Base-by-base conservation (phyloP, 2,797 vertebrate genomes). In the Molossus molossus region DNA sequence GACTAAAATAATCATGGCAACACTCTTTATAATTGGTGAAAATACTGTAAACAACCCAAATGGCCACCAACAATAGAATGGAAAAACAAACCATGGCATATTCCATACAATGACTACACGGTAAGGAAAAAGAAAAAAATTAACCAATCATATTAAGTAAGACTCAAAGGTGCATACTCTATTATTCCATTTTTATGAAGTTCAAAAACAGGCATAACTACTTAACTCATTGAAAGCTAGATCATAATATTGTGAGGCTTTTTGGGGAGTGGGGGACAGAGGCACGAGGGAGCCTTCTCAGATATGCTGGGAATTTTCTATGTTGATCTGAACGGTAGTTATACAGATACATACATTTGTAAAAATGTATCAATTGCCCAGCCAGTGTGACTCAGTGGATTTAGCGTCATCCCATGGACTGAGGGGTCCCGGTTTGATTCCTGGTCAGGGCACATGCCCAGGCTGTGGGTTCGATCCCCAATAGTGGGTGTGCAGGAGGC, bases 81-180 rank as follows among this genome's bases (percentile, higher is more conserved):
- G 27, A n/a, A 33, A 92, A 57, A 80, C 48, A 58, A 87, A 76
- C 84, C 21, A 73, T 20, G 29, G n/a, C 20, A 25, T 79, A 85
- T 85, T 91, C 75, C 57, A 55, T 67, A 67, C 29, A 84, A 62
- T 69, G 27, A 75, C 48, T 50, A 75, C 20, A 76, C 5, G 81
- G 25, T 58, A 90, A 83, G n/a, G 21, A 87, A 75, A 84, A 80
- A 85, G 29, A 84, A 69, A 18, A 14, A 82, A 86, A 93, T 48
- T 58, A 91, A 48, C 85, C 23, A 90, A 89, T 70, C 27, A 81
- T 53, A 40, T 48, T 57, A 14, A 86, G 80, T 37, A 23, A 84
- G 69, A 79, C 23, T 57, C 7, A 83, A 77, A 4, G 83, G 10
- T 50, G 6, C 18, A 80, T 11, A 23, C 7, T 83, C 8, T 76